Base-by-base conservation (phyloP, 2,797 vertebrate genomes). In the Coregonus suidteri region DNA sequence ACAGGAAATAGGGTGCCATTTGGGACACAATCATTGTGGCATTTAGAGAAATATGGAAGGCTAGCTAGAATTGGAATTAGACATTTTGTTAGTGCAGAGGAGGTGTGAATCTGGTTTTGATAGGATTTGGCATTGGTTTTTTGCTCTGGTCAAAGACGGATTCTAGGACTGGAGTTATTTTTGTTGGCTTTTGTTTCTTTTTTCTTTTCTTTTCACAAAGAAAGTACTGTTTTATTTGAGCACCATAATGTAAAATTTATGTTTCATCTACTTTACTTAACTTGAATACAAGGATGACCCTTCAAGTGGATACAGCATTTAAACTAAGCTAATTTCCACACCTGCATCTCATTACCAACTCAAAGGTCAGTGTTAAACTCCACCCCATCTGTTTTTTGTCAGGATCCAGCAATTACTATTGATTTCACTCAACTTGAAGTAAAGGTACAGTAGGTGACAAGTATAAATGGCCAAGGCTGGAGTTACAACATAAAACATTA, bases 351-450 rank as follows among this genome's bases (percentile, higher is more conserved):
- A 52, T 75, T 75, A 75, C 62, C 37, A 16, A 75, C 37, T 3
- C 1, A 65, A 52, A 75, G 73, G 73, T 75, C 73, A 75, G 64
- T 51, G 59, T 75, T 75, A 66, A 41, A 37, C 25, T 66, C 62
- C 5, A 20, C 59, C 34, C 20, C 41, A 66, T 66, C 73, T 75
- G 73, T 75, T 52, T 51, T 14, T 62, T 51, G 37, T 66, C 73
- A 75, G 59, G 47, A 14, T 65, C 31, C 56, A 74, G 56, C 73
- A 64, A 74, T 74, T 75, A 54, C 20, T 82, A 84, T 86, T 86
- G 86, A 84, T 84, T 86, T 77, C 73, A 35, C 25, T 52, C 51
- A 54, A 69, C 66, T 64, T 35, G 34, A 13, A 51, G 15, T 11
- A 75, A 59, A 15, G 70, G 72, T 54, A 35, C 62, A 68, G 62